Conservation (phyloP, 2,888 invertebrate species). For the Agapostemon virescens region DNA sequence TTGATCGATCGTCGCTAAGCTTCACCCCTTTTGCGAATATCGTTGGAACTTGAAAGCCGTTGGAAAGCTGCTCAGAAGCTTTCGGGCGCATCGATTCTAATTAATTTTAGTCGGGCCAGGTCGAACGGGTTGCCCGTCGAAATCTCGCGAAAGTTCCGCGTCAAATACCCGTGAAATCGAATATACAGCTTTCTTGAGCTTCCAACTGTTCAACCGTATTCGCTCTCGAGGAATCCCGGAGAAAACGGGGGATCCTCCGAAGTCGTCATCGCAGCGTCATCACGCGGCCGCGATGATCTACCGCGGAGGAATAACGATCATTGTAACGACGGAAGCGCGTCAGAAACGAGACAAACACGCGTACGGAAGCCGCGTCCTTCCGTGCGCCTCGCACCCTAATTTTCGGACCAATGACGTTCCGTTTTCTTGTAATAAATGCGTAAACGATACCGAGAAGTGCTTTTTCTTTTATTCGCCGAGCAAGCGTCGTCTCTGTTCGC, state of each 20-base stretch:
- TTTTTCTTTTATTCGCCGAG: not conserved
- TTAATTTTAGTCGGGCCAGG: not conserved
- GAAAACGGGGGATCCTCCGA: not conserved
- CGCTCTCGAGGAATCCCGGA: not conserved
- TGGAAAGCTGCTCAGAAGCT: not conserved
- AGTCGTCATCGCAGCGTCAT: not conserved
- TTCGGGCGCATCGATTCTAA: not conserved
- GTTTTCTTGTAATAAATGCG: conserved; percentile 58
- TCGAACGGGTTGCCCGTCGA: not conserved
- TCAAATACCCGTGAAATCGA: not conserved
- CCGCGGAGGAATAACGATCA: not conserved
- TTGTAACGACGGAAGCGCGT: conserved; percentile 29
- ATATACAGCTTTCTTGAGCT: not conserved
- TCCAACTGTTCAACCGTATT: not conserved
- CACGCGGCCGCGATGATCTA: conserved; percentile 14
- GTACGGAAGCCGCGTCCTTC: conserved; percentile 18
- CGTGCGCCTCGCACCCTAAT: conserved; percentile 31
- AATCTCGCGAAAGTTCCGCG: not conserved
- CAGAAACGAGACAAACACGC: not conserved
- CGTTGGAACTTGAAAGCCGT: conserved; percentile 2
- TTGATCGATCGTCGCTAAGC: conserved; percentile 26
- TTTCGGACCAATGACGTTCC: conserved; percentile 54
- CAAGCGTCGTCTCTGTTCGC: not conserved
- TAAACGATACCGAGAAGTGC: conserved; percentile 23
- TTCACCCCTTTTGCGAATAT: conserved; percentile 1